Evolutionary conservation across 2,113 vertebrate species (phyloP), one percentile per base, ranked within the genome.

Genomic region (Barbus barbus): DNA sequence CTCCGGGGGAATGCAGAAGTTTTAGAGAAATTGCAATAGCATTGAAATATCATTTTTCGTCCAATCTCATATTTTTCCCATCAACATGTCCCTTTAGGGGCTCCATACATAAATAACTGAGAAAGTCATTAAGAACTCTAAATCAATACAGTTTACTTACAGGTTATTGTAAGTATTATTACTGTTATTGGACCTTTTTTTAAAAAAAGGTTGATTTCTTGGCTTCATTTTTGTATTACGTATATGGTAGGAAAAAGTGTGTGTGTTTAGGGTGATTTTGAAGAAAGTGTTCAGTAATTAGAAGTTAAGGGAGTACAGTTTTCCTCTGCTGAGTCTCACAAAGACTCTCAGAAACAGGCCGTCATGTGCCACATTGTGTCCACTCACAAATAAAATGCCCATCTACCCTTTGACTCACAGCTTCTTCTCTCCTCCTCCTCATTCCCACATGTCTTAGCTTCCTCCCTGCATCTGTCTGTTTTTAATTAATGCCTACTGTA

Each of bases 261-360:
- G 41, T 44, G 9, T 56, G 61, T 71, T 48, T 44, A 63, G 26
- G 26, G 26, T 88, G 87, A 63, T 82, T 87, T 80, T 83, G 3
- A 84, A 83, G 58, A 72, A 88, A 88, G 88, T 89, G 88, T 91
- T 91, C 90, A 87, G 87, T 92, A 91, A 93, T 94, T 92, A 93
- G 83, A 90, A 89, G 90, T 90, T 90, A 91, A 61, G 87, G 89
- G 89, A 91, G 90, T 84, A 67, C 67, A 77, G 82, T 84, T 81
- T 82, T 90, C 81, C 65, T 69, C 33, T 82, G 56, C 65, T 77
- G 78, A 41, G 65, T 75, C 58, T 74, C 9, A 9, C 0, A 79
- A 82, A 83, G 20, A 83, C 84, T 85, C 77, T 44, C 80, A 89
- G 58, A 87, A 85, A 82, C 60, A 76, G 5, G 33, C n/a, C 22